Base-by-base conservation (phyloP, 2,888 invertebrate species). In the Epistrophella euchroma region DNA sequence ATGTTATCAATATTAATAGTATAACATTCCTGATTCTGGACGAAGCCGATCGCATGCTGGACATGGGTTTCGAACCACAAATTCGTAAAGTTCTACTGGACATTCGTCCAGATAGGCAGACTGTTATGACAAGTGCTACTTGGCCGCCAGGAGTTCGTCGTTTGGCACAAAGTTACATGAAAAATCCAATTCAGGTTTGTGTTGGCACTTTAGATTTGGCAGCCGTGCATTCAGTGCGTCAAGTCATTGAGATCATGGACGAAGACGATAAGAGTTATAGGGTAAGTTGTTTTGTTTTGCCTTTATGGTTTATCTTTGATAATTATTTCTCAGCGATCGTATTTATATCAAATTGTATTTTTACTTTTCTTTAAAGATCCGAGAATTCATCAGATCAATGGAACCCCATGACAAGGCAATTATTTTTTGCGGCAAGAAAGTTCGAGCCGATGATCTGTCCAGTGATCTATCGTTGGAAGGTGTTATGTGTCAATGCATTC, bases 41-140 rank as follows among this genome's bases (percentile, higher is more conserved):
- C 93, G 99, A 99, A 93, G 97, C 97, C 11, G 97, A 97, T 91
- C 94, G 97, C 81, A 97, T 97, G 97, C 92, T 97, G 88, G 97
- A 97, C 89, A 96, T 97, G 96, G 97, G 97, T 19, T 97, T 97
- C 90, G 97, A 97, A 90, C 97, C 97, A 4, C 97, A 95, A 94
- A 99, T 99, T 88, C 95, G 97, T 47, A 96, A 96, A 90, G 95
- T 96, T 15, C 92, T 98, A 88, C 93, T 96, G 79, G 95, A 96
- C 90, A 95, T 98, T 25, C 94, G 97, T 72, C 97, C 98, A 9
- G 97, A 97, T 90, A 93, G 98, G 72, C 98, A 99, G 91, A 98
- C 98, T n/a, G 95, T 98, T 0, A 98, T 99, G 98, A 99, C 98
- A 0, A 97, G 97, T 90, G 99, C 99, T 15, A 99, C 99, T 0